phyloP scores from a whole-genome alignment of 2,797 vertebrate genomes.

The Hirundo rustica region DNA sequence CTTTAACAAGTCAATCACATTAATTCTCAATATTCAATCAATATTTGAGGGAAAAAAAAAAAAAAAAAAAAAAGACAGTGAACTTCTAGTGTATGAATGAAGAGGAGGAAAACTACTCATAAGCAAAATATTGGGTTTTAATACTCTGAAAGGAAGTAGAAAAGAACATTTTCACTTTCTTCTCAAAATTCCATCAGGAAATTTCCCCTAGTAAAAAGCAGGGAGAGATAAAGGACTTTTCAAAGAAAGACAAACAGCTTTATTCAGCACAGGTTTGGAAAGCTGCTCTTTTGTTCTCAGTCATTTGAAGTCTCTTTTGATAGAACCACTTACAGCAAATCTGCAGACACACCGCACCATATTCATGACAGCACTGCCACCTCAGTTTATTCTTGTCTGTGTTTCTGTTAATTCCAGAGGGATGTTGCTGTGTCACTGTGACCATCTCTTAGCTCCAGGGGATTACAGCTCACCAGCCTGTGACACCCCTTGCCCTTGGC shows the following conservation, averaged over 20 bases:
- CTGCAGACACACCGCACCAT: not conserved
- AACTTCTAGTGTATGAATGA: not conserved
- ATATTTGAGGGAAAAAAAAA: no score
- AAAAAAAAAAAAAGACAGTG: no score
- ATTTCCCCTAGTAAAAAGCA: not conserved
- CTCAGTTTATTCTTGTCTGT: not conserved
- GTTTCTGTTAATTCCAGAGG: not conserved
- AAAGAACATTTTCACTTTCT: not conserved
- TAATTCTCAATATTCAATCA: not conserved
- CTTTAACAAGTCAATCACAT: not conserved
- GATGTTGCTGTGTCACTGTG: not conserved
- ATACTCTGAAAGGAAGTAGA: not conserved
- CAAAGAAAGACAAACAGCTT: conserved; percentile 36
- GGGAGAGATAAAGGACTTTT: not conserved
- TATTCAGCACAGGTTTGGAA: not conserved
- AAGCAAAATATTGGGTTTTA: not conserved
- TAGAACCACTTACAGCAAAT: not conserved
- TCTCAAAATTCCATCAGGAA: not conserved
- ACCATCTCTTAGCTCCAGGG: not conserved
- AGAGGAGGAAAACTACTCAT: not conserved
- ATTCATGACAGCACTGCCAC: fast-evolving
- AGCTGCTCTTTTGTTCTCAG: not conserved
- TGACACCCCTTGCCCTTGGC: not conserved
- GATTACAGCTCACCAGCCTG: not conserved
- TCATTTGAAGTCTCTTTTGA: not conserved